Percentiles rank a stretch among this genome's conserved stretches.
Conservation (phyloP, 2,113 vertebrate species). For the Cebus imitator region DNA sequence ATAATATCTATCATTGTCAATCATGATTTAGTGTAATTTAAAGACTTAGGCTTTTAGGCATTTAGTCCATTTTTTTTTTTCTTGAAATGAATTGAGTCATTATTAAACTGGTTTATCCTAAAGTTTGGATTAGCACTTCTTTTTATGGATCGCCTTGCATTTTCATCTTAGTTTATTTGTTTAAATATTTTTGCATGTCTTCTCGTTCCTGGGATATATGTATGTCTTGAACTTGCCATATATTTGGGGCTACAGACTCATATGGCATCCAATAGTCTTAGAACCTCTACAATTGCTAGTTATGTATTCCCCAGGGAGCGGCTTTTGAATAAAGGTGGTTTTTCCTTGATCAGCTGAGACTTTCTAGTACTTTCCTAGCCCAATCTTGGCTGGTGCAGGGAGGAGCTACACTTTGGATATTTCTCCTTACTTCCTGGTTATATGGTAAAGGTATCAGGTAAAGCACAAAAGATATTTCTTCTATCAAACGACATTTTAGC, state of each 20-base stretch:
- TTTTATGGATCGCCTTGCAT: not conserved
- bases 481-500: not conserved
- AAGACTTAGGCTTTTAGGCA: not conserved
- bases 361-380: not conserved
- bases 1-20: not conserved
- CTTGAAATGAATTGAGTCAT: not conserved
- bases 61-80: not conserved
- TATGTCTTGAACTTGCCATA: not conserved
- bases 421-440: not conserved
- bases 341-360: constrained; percentile 1
- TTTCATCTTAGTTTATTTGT: not conserved
- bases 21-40: not conserved
- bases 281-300: not conserved
- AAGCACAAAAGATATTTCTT: not conserved
- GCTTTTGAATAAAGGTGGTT: not conserved
- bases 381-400: not conserved
- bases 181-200: not conserved
- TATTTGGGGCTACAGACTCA: not conserved
- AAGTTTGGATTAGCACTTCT: not conserved
- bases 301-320: not conserved
- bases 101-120: not conserved
- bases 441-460: not conserved
- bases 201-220: not conserved
- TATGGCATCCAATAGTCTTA: not conserved
- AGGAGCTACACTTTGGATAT: not conserved